phyloP scores from a whole-genome alignment of 2,797 vertebrate genomes.

The Sorex maritimensis region DNA sequence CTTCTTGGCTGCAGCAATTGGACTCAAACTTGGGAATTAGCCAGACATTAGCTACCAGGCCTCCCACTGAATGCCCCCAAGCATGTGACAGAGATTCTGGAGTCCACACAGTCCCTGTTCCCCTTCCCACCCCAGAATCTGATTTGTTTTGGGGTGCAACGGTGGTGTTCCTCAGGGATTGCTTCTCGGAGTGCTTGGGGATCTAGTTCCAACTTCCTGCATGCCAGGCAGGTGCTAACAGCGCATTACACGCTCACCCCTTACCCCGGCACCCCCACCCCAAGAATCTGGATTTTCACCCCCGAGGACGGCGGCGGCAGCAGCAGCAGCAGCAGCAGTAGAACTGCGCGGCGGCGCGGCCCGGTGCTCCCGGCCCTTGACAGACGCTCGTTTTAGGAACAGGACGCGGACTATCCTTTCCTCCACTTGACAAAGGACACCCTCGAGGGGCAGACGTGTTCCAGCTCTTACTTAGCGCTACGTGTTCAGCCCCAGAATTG shows the following conservation, averaged over 20 bases:
- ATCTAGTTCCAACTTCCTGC: no score
- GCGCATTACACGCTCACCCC: no score
- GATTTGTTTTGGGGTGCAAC: neutral
- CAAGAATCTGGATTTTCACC: conserved; percentile 18
- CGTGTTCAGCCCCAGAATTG: neutral
- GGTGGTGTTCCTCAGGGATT: neutral
- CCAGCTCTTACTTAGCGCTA: neutral
- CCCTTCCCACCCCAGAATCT: neutral
- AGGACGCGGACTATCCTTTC: neutral
- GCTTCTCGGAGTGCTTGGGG: no score
- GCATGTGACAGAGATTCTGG: neutral
- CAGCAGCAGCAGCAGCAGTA: neutral
- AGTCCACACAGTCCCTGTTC: neutral
- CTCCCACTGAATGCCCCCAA: neutral
- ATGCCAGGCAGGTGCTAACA: no score
- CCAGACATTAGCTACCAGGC: neutral
- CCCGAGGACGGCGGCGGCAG: neutral
- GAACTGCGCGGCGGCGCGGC: neutral
- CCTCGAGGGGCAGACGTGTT: neutral
- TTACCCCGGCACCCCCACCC: neutral
- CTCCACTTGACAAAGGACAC: no score
- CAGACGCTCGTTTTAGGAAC: neutral
- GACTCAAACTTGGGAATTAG: conserved; percentile 48
- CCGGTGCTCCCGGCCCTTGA: neutral
- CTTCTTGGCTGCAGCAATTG: neutral